Conservation (phyloP, 1,140 invertebrate genomes). For the Hirudo medicinalis region DNA sequence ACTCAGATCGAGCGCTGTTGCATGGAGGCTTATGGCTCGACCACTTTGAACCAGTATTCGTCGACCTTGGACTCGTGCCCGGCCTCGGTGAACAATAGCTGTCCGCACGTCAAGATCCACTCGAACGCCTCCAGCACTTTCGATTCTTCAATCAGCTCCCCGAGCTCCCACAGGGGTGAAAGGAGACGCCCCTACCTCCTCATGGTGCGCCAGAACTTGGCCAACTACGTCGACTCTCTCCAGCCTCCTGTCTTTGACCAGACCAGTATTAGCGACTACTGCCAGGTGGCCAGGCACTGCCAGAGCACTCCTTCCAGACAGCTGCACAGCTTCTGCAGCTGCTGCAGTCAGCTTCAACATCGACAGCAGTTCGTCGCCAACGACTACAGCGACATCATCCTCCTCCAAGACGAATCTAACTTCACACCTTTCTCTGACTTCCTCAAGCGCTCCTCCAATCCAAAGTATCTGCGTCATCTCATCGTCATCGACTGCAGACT, state of each 20-base stretch:
- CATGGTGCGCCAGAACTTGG: slow-evolving; percentile 5
- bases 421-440: slow-evolving; percentile 20
- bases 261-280: not conserved
- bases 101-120: not conserved
- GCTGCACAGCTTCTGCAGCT: not conserved
- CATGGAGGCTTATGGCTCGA: not conserved
- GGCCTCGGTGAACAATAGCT: not conserved
- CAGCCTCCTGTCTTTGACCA: slow-evolving; percentile 4
- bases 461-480: slow-evolving; percentile 12
- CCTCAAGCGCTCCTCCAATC: slow-evolving; percentile 15
- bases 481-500: slow-evolving; percentile 22
- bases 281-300: not conserved
- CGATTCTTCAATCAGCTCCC: not conserved
- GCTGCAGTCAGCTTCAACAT: not conserved
- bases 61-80: not conserved
- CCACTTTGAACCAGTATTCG: not conserved
- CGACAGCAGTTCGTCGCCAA: not conserved
- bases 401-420: slow-evolving; percentile 23
- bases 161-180: not conserved
- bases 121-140: not conserved
- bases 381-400: slow-evolving; percentile 19
- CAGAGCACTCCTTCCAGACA: not conserved
- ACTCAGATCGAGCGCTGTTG: slow-evolving; percentile 7
- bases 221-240: slow-evolving; percentile 1
- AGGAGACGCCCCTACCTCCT: not conserved